Conservation (phyloP, 2,113 vertebrate genomes). For the Echinops telfairi region DNA sequence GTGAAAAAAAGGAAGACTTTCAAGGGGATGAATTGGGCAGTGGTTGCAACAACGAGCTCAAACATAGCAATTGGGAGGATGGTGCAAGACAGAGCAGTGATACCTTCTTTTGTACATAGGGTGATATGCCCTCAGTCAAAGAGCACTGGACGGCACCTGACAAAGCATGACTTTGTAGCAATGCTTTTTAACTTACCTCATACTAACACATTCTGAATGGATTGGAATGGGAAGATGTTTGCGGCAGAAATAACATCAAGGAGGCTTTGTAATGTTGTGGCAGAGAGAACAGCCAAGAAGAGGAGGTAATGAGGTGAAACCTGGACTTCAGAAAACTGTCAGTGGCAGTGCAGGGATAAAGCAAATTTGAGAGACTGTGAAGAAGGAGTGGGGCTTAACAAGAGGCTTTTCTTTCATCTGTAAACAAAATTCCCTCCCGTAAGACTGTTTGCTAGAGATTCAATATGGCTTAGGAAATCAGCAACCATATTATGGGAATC, state of each 20-base stretch:
- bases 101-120: no score
- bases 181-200: no score
- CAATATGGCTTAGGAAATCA: not conserved
- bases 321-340: constrained; percentile 22
- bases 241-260: no score
- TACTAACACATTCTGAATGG: not conserved
- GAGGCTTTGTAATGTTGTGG: not conserved
- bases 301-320: not conserved
- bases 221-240: constrained; percentile 1
- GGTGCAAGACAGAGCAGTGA: no score
- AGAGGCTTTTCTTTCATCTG: not conserved
- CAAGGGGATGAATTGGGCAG: no score
- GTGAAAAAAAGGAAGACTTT: no score
- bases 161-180: no score
- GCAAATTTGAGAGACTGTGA: constrained; percentile 41
- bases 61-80: no score
- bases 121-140: no score
- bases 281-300: not conserved
- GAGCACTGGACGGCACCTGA: no score
- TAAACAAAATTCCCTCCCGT: constrained; percentile 29
- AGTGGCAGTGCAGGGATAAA: not conserved
- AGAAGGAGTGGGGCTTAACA: constrained; percentile 11
- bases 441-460: constrained; percentile 34
- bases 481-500: constrained; percentile 17
- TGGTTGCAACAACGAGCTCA: no score